A percentile compares a stretch with the other conserved stretches of the same genome.
Conservation (phyloP, 2,888 invertebrate genomes). For the Taphrorychus bicolor region DNA sequence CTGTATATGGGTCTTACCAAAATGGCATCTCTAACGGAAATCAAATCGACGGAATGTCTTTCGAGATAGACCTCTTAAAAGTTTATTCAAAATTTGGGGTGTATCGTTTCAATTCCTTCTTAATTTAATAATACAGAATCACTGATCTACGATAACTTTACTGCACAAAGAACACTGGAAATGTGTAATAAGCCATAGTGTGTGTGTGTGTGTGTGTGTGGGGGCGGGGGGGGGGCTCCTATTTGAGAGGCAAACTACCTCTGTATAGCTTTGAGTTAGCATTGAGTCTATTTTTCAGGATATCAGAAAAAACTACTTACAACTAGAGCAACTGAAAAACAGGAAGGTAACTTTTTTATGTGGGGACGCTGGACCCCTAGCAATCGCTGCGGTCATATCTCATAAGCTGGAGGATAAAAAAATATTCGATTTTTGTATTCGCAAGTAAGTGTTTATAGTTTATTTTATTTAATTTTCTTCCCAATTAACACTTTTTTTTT, state of each 20-base stretch:
- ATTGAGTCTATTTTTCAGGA: constrained; percentile 46
- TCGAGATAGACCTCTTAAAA: too few relatives aligned
- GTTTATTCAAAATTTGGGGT: too few relatives aligned
- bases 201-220: not conserved
- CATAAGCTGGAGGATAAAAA: constrained; percentile 64
- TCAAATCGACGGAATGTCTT: too few relatives aligned
- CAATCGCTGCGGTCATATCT: constrained; percentile 67
- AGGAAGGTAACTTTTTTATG: constrained; percentile 70
- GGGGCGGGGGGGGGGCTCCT: too few relatives aligned
- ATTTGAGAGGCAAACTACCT: too few relatives aligned
- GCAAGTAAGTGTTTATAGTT: constrained; percentile 60
- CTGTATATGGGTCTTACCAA: too few relatives aligned
- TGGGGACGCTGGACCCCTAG: constrained; percentile 73
- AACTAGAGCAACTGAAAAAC: constrained; percentile 59
- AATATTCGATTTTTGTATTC: constrained; percentile 62
- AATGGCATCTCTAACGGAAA: too few relatives aligned
- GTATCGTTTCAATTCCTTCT: too few relatives aligned
- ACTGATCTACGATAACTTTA: too few relatives aligned
- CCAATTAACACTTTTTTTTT: not conserved
- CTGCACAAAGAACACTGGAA: too few relatives aligned
- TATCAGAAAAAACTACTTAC: constrained; percentile 56
- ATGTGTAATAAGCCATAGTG: not conserved
- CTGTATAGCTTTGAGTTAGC: not conserved
- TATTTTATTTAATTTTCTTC: not conserved
- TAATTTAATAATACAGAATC: too few relatives aligned